Conservation (phyloP, 2,797 vertebrate species). For the Lagorchestes hirsutus region DNA sequence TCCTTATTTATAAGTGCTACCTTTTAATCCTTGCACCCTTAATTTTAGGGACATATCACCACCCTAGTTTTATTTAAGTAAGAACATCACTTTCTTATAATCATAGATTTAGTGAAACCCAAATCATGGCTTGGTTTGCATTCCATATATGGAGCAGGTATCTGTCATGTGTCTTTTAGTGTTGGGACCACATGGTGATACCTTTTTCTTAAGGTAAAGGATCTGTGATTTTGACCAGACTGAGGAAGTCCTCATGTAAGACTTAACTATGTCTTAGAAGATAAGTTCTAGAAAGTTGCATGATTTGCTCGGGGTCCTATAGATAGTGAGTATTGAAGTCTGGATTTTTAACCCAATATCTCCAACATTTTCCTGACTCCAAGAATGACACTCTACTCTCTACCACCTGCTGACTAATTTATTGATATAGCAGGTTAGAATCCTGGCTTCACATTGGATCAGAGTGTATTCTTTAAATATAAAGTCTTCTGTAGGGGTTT, state of each 20-base stretch:
- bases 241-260: neutral
- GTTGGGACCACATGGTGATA: neutral
- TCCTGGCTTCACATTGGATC: neutral
- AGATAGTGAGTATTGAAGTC: neutral
- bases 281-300: neutral
- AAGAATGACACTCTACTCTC: neutral
- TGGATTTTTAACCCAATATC: neutral
- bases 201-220: neutral
- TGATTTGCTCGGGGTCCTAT: neutral
- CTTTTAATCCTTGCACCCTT: neutral
- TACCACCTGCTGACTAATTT: neutral
- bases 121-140: neutral
- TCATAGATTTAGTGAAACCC: neutral
- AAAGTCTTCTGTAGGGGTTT: neutral
- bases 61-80: accelerated
- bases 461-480: neutral
- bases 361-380: neutral
- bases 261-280: neutral
- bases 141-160: neutral
- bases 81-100: accelerated
- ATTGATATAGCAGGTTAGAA: neutral
- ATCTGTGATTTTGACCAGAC: neutral
- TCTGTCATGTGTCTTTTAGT: accelerated
- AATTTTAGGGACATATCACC: accelerated
- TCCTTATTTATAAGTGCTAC: neutral